These are phyloP conservation scores for Etheostoma perlongum DNA, from an alignment of 2,797 vertebrate genomes.

Conservation along the genomic window DNA sequence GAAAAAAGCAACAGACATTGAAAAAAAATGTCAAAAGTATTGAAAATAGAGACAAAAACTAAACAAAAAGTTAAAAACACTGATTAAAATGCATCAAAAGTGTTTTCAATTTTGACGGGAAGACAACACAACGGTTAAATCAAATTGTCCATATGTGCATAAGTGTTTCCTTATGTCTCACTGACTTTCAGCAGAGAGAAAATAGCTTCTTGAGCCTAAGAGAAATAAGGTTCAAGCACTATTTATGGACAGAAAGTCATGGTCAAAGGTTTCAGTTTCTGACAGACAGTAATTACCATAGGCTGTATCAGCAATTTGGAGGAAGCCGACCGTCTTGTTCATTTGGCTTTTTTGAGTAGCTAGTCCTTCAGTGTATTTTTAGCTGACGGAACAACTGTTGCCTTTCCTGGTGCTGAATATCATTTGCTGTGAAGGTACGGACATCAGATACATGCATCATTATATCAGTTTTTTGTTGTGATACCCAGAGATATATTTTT, in stretches of 20 bases:
- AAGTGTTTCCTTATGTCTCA: conserved; percentile 45
- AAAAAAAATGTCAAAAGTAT: too few species aligned
- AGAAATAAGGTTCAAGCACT: conserved; percentile 71
- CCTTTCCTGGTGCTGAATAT: conserved; percentile 56
- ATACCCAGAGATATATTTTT: conserved; percentile 31
- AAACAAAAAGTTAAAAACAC: too few species aligned
- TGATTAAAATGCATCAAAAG: background rate
- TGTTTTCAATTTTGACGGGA: too few species aligned
- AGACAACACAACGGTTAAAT: background rate
- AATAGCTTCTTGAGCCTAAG: conserved; percentile 55
- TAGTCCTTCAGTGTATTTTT: conserved; percentile 47
- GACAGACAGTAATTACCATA: conserved; percentile 69
- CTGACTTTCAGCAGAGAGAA: conserved; percentile 41
- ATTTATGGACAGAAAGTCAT: conserved; percentile 60
- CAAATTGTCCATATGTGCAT: background rate
- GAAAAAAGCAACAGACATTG: too few species aligned
- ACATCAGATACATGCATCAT: conserved; percentile 31
- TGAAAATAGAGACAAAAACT: too few species aligned
- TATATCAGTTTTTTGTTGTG: conserved; percentile 39
- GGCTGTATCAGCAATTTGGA: conserved; percentile 74
- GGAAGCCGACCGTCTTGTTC: conserved; percentile 59
- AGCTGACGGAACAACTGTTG: conserved; percentile 69
- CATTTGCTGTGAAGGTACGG: conserved; percentile 60
- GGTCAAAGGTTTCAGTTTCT: conserved; percentile 73
- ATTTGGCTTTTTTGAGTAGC: conserved; percentile 57